These are phyloP conservation scores for Cerastis rubricosa DNA, from an alignment of 2,888 invertebrate species.

Conservation along the genomic window DNA sequence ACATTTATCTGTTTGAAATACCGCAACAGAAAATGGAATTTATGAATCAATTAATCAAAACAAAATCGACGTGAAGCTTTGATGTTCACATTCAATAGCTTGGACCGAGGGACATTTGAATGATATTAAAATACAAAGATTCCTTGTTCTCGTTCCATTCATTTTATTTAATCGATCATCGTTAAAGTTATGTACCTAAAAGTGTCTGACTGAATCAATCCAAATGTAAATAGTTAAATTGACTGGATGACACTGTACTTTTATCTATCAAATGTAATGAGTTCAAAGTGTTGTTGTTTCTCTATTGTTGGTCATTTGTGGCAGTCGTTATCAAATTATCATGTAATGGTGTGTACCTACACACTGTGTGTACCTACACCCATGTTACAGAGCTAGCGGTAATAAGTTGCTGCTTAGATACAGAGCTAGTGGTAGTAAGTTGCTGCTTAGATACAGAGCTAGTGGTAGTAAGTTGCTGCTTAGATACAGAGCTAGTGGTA, in stretches of 20 bases:
- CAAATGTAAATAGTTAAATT: not conserved
- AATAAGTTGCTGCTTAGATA: not conserved
- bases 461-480: slow-evolving; percentile 1
- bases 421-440: slow-evolving; percentile 1
- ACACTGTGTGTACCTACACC: not conserved
- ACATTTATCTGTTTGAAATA: not conserved
- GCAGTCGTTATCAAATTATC: slow-evolving; percentile 34
- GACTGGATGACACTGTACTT: not conserved
- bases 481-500: not conserved
- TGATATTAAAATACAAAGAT: slow-evolving; percentile 1
- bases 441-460: not conserved
- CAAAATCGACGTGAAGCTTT: not conserved
- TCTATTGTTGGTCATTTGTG: not conserved
- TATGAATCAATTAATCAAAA: slow-evolving; percentile 20
- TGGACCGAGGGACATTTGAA: not conserved
- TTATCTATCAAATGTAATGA: slow-evolving; percentile 1
- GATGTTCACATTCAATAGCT: slow-evolving; percentile 1
- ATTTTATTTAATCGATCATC: slow-evolving; percentile 12
- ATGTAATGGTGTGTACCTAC: slow-evolving; percentile 14
- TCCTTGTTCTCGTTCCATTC: slow-evolving; percentile 25
- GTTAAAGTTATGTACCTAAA: no score
- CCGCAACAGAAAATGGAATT: not conserved
- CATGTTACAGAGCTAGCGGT: not conserved
- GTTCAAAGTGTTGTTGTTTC: not conserved
- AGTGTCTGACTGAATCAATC: not conserved